A percentile compares a stretch with the other conserved stretches of the same genome.
Evolutionary conservation across 2,888 invertebrate genomes (phyloP).

Genomic region (Herminia tarsipennalis): DNA sequence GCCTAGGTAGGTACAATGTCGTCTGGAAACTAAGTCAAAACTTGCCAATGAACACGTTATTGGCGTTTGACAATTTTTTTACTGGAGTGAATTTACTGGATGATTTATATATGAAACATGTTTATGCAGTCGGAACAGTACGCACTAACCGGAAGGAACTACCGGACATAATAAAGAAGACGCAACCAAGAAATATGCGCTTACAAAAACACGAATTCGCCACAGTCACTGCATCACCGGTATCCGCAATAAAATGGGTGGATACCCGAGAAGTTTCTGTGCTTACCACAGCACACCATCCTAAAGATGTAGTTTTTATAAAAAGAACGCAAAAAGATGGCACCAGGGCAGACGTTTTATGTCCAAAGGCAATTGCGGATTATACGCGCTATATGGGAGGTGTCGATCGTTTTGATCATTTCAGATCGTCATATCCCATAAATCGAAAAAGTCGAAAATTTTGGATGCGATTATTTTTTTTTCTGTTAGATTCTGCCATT

Average conservation of each 20-base stretch:
- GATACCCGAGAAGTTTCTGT: slow-evolving; percentile 11
- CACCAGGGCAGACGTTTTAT: slow-evolving; percentile 8
- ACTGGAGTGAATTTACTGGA: slow-evolving; percentile 16
- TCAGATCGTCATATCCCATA: slow-evolving; percentile 1
- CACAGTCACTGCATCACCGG: slow-evolving; percentile 5
- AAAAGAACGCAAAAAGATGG: slow-evolving; percentile 21
- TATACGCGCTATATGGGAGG: slow-evolving; percentile 25
- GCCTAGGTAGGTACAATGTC: background rate
- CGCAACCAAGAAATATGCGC: background rate
- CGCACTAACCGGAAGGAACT: slow-evolving; percentile 13
- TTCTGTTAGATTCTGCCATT: slow-evolving; percentile 6
- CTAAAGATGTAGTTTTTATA: background rate
- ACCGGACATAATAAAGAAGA: slow-evolving; percentile 8
- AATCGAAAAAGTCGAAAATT: slow-evolving; percentile 4
- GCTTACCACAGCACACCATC: slow-evolving; percentile 10
- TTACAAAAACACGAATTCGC: slow-evolving; percentile 10
- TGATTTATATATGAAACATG: slow-evolving; percentile 16
- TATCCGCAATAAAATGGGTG: slow-evolving; percentile 11
- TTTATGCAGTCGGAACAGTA: slow-evolving; percentile 7
- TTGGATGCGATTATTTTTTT: slow-evolving; percentile 5
- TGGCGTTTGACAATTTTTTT: slow-evolving; percentile 19
- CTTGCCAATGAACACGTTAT: background rate
- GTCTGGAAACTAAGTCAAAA: background rate
- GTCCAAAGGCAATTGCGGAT: slow-evolving; percentile 10
- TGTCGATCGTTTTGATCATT: slow-evolving; percentile 25